Conservation (phyloP, 2,888 invertebrate genomes). For the Deilephila elpenor region DNA sequence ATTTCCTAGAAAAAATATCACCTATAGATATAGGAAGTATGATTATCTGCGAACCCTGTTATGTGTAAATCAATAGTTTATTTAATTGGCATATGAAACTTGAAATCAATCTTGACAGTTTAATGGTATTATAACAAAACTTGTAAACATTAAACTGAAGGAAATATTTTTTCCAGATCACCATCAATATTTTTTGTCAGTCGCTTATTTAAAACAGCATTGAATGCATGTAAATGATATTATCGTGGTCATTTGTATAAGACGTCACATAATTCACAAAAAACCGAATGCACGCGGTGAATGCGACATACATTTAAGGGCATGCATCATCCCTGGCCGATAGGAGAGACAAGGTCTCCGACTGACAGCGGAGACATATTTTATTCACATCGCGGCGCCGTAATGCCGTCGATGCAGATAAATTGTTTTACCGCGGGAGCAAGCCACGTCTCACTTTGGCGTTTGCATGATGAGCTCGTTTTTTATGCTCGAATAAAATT, state of each 20-base stretch:
- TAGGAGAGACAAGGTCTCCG: slow-evolving; percentile 66
- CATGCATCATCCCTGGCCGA: slow-evolving; percentile 56
- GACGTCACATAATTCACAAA: not conserved
- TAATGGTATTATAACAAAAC: not conserved
- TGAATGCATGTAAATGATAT: slow-evolving; percentile 3
- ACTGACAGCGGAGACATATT: slow-evolving; percentile 83
- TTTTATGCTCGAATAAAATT: slow-evolving; percentile 84
- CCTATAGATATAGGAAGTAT: too few relatives aligned
- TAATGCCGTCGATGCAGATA: slow-evolving; percentile 85
- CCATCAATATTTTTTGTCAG: not conserved
- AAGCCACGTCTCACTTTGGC: slow-evolving; percentile 80
- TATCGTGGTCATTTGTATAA: not conserved
- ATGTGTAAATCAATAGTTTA: not conserved
- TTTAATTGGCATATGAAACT: not conserved
- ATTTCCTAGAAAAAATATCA: too few relatives aligned
- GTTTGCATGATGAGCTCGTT: slow-evolving; percentile 84
- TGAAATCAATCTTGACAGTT: not conserved
- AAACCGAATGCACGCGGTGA: not conserved
- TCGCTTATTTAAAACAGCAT: not conserved
- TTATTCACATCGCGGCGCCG: slow-evolving; percentile 81
- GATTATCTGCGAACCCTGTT: too few relatives aligned
- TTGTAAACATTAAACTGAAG: not conserved
- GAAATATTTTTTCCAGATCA: not conserved
- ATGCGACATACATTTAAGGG: slow-evolving; percentile 1
- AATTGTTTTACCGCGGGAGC: slow-evolving; percentile 83